These are phyloP conservation scores for Dicyrtomina minuta DNA, from an alignment of 2,888 invertebrate genomes.

Conservation along the genomic window DNA sequence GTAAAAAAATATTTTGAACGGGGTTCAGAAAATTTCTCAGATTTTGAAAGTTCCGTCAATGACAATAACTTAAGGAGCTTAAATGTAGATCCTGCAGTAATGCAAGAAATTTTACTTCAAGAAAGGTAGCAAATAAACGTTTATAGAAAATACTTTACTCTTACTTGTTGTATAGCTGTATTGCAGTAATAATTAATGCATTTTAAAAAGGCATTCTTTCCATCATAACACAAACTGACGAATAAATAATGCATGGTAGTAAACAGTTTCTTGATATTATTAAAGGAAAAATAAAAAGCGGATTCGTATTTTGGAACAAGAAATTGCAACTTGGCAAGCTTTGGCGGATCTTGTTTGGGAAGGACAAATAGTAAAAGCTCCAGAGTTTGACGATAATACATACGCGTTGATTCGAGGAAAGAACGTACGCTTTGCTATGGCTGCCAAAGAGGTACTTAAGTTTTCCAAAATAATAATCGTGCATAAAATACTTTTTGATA, in stretches of 20 bases:
- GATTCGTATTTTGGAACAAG: constrained; percentile 84
- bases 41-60: constrained; percentile 85
- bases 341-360: constrained; percentile 82
- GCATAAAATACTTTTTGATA: background rate
- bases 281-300: constrained; percentile 74
- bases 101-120: constrained; percentile 27
- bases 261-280: too few species aligned
- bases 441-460: constrained; percentile 80
- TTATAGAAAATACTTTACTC: background rate
- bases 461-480: background rate
- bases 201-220: too few species aligned
- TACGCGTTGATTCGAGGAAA: constrained; percentile 88
- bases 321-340: constrained; percentile 86
- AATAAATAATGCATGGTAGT: too few species aligned
- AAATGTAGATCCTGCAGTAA: constrained; percentile 24
- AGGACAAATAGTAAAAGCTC: constrained; percentile 68
- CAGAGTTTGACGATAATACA: constrained; percentile 90
- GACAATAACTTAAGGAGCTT: constrained; percentile 61
- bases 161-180: too few species aligned
- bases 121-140: constrained; percentile 12
- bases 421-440: constrained; percentile 89
- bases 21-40: constrained; percentile 66
- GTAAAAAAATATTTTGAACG: constrained; percentile 53
- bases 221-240: too few species aligned
- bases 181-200: too few species aligned